Percentiles rank a stretch among this genome's conserved stretches.
Conservation (phyloP, 2,888 invertebrate species). For the Agrochola macilenta region DNA sequence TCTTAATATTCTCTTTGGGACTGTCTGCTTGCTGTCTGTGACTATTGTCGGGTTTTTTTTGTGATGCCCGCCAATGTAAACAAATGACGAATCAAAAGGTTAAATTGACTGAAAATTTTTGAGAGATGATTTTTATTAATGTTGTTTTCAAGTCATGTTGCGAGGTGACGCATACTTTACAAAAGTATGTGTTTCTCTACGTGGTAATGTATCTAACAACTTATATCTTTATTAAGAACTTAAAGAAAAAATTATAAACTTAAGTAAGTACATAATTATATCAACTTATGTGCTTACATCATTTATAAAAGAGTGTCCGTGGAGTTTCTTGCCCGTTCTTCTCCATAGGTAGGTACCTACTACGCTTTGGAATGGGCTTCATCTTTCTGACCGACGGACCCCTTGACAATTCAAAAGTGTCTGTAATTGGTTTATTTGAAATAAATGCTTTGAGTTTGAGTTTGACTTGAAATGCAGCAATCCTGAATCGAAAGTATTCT, state of each 20-base stretch:
- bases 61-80: slow-evolving; percentile 31
- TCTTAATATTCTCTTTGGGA: slow-evolving; percentile 61
- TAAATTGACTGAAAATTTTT: slow-evolving; percentile 49
- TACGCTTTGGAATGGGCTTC: too few species aligned
- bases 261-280: neutral
- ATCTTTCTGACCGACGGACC: too few species aligned
- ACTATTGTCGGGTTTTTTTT: slow-evolving; percentile 33
- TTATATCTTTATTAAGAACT: too few species aligned
- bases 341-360: too few species aligned
- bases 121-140: slow-evolving; percentile 21
- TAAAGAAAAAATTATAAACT: too few species aligned
- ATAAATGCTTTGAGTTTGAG: too few species aligned
- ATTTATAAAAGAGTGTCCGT: too few species aligned
- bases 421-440: too few species aligned
- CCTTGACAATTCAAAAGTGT: too few species aligned
- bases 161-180: neutral
- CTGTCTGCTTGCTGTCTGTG: slow-evolving; percentile 31
- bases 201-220: too few species aligned
- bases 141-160: neutral
- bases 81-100: slow-evolving; percentile 43
- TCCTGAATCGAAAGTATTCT: neutral
- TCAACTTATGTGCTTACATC: too few species aligned
- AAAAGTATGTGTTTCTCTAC: neutral
- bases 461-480: neutral
- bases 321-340: too few species aligned